Percentiles rank a stretch among this genome's conserved stretches.
Conservation (phyloP, 2,797 vertebrate species). For the Cryptoprocta ferox region DNA sequence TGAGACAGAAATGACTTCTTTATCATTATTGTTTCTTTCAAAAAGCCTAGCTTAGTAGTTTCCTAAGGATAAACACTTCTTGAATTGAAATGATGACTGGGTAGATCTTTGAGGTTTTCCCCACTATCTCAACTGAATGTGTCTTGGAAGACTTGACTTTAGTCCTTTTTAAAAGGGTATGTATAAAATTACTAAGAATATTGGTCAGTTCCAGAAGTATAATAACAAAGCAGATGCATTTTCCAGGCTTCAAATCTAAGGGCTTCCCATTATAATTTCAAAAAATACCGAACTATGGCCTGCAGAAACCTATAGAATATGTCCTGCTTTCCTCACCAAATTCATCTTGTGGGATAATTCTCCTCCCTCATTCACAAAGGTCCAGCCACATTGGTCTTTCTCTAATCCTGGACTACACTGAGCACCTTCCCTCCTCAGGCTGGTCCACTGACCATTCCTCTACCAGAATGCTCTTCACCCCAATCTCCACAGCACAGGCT, state of each 20-base stretch:
- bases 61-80: neutral
- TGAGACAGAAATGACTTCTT: constrained; percentile 10
- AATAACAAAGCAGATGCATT: neutral
- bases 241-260: neutral
- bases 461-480: too few species aligned
- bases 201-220: neutral
- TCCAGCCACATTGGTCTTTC: neutral
- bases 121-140: neutral
- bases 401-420: neutral
- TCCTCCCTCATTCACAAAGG: neutral
- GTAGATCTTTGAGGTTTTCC: neutral
- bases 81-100: neutral
- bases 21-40: neutral
- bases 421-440: neutral
- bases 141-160: neutral
- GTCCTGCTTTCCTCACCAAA: neutral
- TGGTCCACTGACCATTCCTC: neutral
- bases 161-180: neutral
- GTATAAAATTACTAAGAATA: neutral
- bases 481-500: neutral
- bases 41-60: neutral
- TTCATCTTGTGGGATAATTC: neutral
- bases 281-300: neutral
- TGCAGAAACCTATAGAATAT: neutral
- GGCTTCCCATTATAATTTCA: neutral